A percentile compares a stretch with the other conserved stretches of the same genome.
Evolutionary conservation across 1,140 invertebrate genomes (phyloP).

Genomic region (Akabosia matsudoensis): DNA sequence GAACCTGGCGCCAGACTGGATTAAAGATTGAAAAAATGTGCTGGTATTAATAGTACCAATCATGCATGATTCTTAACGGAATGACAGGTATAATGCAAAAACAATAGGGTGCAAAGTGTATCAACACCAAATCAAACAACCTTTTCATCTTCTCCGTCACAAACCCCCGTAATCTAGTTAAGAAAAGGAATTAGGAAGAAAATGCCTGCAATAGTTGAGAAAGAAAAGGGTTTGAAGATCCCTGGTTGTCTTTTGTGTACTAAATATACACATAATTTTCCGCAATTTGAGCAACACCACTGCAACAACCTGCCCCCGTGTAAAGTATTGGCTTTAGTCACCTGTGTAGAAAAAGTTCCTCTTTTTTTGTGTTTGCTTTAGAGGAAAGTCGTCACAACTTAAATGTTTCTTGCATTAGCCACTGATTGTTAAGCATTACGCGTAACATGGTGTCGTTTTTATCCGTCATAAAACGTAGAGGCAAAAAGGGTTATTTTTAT

Average conservation of each 20-base stretch:
- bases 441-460: no score
- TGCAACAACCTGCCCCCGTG: neutral
- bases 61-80: neutral
- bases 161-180: neutral
- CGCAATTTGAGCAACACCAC: neutral
- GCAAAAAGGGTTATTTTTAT: no score
- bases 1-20: neutral
- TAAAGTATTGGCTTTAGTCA: no score
- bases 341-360: no score
- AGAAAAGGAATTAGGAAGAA: no score
- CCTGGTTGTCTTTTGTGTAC: neutral
- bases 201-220: no score
- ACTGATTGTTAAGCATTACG: no score
- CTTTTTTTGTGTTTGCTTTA: no score
- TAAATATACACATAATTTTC: slow-evolving; percentile 6
- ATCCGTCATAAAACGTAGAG: no score
- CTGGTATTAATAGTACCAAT: neutral
- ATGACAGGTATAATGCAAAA: neutral
- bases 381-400: no score
- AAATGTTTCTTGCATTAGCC: no score
- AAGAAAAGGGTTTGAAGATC: neutral
- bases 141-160: neutral
- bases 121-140: neutral
- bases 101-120: slow-evolving; percentile 2
- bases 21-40: neutral